These are phyloP conservation scores for Squalus acanthias DNA, from an alignment of 2,797 vertebrate species.

Conservation along the genomic window DNA sequence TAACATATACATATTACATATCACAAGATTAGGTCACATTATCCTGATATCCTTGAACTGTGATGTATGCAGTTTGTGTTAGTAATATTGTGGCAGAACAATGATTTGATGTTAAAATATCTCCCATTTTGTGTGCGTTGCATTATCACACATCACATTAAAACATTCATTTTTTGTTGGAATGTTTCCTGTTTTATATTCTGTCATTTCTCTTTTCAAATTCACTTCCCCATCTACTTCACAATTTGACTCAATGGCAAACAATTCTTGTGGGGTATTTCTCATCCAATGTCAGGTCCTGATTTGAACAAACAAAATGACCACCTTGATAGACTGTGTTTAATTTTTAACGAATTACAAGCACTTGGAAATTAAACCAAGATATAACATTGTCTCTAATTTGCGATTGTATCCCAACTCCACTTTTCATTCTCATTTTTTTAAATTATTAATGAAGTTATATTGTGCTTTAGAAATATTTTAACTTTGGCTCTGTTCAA, in stretches of 20 bases:
- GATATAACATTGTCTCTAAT: background rate
- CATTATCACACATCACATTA: background rate
- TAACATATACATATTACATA: background rate
- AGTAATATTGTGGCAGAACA: background rate
- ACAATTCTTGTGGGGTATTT: background rate
- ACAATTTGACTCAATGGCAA: background rate
- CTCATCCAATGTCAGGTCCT: background rate
- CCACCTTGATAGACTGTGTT: background rate
- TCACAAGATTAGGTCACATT: background rate
- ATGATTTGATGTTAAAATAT: conserved; percentile 1
- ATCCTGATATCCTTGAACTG: background rate
- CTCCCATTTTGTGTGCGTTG: background rate
- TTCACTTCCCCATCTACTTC: background rate
- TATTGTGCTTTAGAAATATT: background rate
- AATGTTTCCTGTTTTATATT: background rate
- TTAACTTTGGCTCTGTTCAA: background rate
- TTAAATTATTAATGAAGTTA: background rate
- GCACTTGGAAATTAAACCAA: background rate
- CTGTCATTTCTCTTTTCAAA: conserved; percentile 5
- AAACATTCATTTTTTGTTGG: background rate
- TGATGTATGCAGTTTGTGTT: background rate
- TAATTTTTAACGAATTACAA: background rate
- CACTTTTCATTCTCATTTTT: background rate
- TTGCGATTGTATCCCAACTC: background rate
- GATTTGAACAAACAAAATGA: background rate